These are phyloP conservation scores for Leucoraja erinaceus DNA, from an alignment of 2,113 vertebrate genomes.

Conservation along the genomic window DNA sequence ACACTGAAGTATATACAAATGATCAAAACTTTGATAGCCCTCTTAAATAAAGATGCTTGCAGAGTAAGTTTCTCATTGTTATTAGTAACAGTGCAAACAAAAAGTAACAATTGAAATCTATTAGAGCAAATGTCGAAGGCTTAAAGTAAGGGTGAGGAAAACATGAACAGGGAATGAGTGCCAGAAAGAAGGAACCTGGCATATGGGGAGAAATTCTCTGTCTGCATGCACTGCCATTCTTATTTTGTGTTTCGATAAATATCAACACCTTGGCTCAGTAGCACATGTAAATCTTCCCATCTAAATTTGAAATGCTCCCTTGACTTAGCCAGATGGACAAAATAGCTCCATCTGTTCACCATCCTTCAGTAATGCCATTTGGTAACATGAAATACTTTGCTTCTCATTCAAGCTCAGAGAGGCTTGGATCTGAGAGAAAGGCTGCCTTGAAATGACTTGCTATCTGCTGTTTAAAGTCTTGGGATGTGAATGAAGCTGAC, in stretches of 20 bases:
- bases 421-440: not conserved
- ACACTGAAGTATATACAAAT: not conserved
- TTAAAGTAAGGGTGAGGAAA: not conserved
- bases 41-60: not conserved
- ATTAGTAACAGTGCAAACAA: not conserved
- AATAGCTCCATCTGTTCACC: not conserved
- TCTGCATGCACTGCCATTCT: not conserved
- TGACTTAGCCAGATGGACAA: not conserved
- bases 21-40: not conserved
- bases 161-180: not conserved
- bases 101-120: not conserved
- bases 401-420: not conserved
- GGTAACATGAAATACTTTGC: no score
- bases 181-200: not conserved
- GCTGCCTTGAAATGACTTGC: not conserved
- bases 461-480: not conserved
- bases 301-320: not conserved
- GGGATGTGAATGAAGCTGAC: not conserved
- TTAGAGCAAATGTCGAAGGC: not conserved
- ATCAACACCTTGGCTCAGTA: not conserved
- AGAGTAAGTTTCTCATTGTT: not conserved
- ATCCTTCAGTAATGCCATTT: not conserved
- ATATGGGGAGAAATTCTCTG: not conserved
- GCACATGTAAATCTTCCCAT: not conserved
- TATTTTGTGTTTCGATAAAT: not conserved